Evolutionary conservation across 2,113 vertebrate genomes (phyloP).

Genomic region (Oostethus manadensis): DNA sequence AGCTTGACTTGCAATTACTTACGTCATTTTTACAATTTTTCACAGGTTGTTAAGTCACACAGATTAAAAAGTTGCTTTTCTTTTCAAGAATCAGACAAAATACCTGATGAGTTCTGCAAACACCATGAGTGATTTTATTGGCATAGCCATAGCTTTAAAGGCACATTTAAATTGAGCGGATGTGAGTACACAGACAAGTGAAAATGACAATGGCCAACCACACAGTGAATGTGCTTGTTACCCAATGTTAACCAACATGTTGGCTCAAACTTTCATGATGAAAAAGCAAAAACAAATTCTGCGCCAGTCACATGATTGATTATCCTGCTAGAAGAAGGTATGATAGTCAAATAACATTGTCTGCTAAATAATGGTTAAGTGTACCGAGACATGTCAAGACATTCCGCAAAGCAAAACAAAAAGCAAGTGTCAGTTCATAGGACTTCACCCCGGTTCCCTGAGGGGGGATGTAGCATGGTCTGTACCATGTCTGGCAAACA

Average conservation of each 20-base stretch:
- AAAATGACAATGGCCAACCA: conserved; percentile 28
- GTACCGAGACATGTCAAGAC: conserved; percentile 30
- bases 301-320: conserved; percentile 6
- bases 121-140: conserved; percentile 53
- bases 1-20: neutral
- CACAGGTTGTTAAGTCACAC: too few species aligned
- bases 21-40: too few species aligned
- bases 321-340: conserved; percentile 17
- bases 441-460: conserved; percentile 45
- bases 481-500: conserved; percentile 48
- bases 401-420: conserved; percentile 29
- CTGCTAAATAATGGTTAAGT: conserved; percentile 19
- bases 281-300: conserved; percentile 13
- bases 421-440: conserved; percentile 46
- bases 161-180: conserved; percentile 49
- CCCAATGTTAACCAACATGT: conserved; percentile 17
- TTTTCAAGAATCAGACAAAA: neutral
- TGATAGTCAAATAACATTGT: conserved; percentile 22
- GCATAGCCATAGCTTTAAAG: conserved; percentile 51
- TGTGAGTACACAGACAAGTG: conserved; percentile 36
- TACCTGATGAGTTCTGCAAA: conserved; percentile 31
- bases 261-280: conserved; percentile 22
- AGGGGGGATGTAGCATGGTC: conserved; percentile 28
- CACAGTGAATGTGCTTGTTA: conserved; percentile 30
- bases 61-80: too few species aligned